Evolutionary conservation across 2,888 invertebrate genomes (phyloP).

Genomic region (Geophilus truncorum): DNA sequence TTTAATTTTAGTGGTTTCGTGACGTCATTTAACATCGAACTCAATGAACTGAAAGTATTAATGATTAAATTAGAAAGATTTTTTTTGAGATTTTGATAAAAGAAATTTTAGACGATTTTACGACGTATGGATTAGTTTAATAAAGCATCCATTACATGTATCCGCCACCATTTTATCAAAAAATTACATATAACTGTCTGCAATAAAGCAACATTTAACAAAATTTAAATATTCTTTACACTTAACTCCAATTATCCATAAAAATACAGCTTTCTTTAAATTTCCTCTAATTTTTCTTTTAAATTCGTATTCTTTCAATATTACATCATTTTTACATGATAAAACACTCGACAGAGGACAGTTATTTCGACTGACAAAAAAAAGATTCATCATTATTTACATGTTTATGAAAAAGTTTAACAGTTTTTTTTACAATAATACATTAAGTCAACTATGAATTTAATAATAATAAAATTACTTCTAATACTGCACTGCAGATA

Average conservation of each 20-base stretch:
- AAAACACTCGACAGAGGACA: neutral
- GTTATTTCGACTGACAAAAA: neutral
- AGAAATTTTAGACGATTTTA: too few relatives aligned
- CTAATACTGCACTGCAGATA: neutral
- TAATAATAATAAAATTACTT: neutral
- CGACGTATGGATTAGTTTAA: slow-evolving; percentile 9
- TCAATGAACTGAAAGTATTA: too few relatives aligned
- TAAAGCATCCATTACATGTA: neutral
- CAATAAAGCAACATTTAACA: slow-evolving; percentile 16
- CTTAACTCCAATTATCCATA: neutral
- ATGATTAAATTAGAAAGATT: too few relatives aligned
- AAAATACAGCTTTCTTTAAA: neutral
- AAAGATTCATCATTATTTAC: neutral
- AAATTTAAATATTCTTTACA: slow-evolving; percentile 7
- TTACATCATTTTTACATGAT: slow-evolving; percentile 16
- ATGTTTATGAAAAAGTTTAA: neutral
- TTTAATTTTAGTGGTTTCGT: too few relatives aligned
- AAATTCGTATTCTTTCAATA: neutral
- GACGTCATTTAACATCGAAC: too few relatives aligned
- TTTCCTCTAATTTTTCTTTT: neutral
- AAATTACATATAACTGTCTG: neutral
- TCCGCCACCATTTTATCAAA: slow-evolving; percentile 7
- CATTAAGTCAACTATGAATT: neutral
- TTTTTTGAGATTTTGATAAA: too few relatives aligned
- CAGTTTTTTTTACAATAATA: neutral